Base-by-base conservation (phyloP, 2,113 vertebrate genomes). In the Speoplatyrhinus poulsoni region DNA sequence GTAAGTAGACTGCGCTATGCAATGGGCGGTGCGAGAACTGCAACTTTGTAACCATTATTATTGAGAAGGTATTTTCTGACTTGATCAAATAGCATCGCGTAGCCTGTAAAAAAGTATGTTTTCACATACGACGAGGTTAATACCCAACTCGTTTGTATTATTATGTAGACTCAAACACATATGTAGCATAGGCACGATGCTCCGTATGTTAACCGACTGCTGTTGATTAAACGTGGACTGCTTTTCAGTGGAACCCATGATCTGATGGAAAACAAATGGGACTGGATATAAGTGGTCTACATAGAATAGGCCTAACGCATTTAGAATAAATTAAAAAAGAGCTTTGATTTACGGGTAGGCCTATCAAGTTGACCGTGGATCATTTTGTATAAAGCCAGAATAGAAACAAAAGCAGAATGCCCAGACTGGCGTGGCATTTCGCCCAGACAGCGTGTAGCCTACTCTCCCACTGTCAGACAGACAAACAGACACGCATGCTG, bases 361-460 rank as follows among this genome's bases (percentile, higher is more conserved):
- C 36, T 41, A 41, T 41, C 36, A 41, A 41, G 6, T 41, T 41
- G 36, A 41, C 36, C 7, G 36, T 41, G 36, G 36, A 41, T 5
- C 36, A 41, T 41, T 41, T 5, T 41, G 26, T 26, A 41, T 41
- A 41, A 41, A 7, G 36, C 5, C 60, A n/a, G n/a, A n/a, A n/a
- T 7, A 16, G 32, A 82, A 75, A 84, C 76, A 79, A 80, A 81
- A 73, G 83, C 77, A 73, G 69, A 80, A 73, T 75, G 77, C 76
- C 74, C 76, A 83, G 88, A 84, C 84, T 85, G 82, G 80, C 76
- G 79, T 87, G 85, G 82, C 73, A 53, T 41, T 41, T 41, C 36
- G 36, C 36, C 36, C 36, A 41, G 36, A 41, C 36, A 41, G 36
- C 7, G 36, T 41, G 36, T 41, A 26, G 26, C 26, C 26, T 26